phyloP scores from a whole-genome alignment of 2,888 invertebrate species.

The Furcula furcula region DNA sequence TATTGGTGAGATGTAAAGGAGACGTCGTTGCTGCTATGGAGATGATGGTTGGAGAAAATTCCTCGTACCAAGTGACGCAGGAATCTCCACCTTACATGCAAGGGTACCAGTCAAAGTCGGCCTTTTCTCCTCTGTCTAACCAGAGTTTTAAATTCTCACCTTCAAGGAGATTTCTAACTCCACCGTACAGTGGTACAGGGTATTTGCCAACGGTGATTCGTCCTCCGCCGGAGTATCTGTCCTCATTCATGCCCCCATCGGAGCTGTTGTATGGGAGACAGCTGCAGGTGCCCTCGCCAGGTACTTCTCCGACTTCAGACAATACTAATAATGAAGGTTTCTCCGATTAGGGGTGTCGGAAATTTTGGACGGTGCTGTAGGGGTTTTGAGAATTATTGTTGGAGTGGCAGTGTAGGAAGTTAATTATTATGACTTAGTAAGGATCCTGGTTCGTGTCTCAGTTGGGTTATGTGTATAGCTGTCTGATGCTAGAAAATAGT shows the following conservation, averaged over 20 bases:
- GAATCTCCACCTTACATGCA: conserved; percentile 72
- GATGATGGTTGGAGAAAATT: conserved; percentile 86
- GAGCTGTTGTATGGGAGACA: conserved; percentile 75
- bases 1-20: conserved; percentile 91
- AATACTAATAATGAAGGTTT: conserved; percentile 77
- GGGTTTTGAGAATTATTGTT: not conserved
- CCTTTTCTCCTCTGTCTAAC: conserved; percentile 88
- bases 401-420: too few species aligned
- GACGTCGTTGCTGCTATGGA: conserved; percentile 97
- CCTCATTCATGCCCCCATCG: conserved; percentile 70
- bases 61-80: conserved; percentile 62
- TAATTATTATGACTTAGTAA: too few species aligned
- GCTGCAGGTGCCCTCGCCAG: conserved; percentile 70
- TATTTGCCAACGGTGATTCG: conserved; percentile 90
- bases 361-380: conserved; percentile 41
- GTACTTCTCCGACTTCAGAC: conserved; percentile 75
- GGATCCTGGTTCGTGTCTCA: too few species aligned
- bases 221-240: conserved; percentile 75
- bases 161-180: conserved; percentile 89
- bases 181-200: conserved; percentile 91
- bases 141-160: conserved; percentile 84
- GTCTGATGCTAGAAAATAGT: too few species aligned
- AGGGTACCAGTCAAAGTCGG: conserved; percentile 84
- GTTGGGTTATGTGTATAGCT: too few species aligned
- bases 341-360: conserved; percentile 64